Conservation (phyloP, 2,888 invertebrate species). For the Hedychridium roseum region DNA sequence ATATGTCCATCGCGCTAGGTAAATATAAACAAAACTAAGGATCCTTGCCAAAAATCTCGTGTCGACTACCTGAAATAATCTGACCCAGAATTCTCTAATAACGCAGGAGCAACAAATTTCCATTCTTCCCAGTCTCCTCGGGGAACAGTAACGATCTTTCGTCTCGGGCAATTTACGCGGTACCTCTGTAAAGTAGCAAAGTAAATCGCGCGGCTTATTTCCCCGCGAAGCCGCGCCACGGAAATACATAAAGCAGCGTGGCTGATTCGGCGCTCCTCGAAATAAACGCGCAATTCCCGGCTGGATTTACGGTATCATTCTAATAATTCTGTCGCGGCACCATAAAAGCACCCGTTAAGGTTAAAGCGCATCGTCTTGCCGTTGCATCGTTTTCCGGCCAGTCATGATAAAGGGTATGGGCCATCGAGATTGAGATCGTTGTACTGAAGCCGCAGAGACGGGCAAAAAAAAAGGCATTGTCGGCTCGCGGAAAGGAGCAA, state of each 20-base stretch:
- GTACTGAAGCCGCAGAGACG: slow-evolving; percentile 22
- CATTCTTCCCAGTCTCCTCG: no score
- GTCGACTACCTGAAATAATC: no score
- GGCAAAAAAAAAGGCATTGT: slow-evolving; percentile 35
- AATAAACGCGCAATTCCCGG: slow-evolving; percentile 30
- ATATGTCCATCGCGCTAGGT: no score
- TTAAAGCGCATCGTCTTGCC: slow-evolving; percentile 11
- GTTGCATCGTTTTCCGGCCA: slow-evolving; percentile 23
- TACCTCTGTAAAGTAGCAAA: slow-evolving; percentile 18
- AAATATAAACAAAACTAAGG: no score
- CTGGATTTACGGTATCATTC: slow-evolving; percentile 39
- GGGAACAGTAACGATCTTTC: no score
- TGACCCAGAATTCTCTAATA: no score
- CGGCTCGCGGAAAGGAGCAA: slow-evolving; percentile 42
- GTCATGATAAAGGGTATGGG: slow-evolving; percentile 28
- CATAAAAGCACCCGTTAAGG: slow-evolving; percentile 26
- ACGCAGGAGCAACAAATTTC: no score
- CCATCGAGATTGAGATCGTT: slow-evolving; percentile 34
- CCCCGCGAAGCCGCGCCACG: slow-evolving; percentile 17
- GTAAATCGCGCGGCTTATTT: slow-evolving; percentile 22
- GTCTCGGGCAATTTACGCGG: no score
- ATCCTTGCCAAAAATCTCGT: no score
- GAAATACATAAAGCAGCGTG: slow-evolving; percentile 16
- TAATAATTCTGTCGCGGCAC: slow-evolving; percentile 33
- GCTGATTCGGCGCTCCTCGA: slow-evolving; percentile 21